Evolutionary conservation across 2,888 invertebrate species (phyloP).

Genomic region (Callyntrura guangdongensis): DNA sequence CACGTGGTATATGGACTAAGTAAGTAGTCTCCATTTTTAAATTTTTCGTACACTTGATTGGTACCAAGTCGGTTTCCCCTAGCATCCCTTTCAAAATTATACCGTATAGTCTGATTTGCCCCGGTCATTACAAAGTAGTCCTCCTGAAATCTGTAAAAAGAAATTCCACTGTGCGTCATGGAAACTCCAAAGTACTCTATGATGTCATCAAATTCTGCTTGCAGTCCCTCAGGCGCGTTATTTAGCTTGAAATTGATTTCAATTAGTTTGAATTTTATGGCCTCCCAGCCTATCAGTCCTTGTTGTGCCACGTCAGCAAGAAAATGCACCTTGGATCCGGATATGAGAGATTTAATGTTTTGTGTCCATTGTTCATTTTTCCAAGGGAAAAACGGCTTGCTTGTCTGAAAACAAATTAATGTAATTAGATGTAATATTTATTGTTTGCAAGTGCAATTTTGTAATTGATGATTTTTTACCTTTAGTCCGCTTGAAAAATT

Average conservation of each 20-base stretch:
- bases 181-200: slow-evolving; percentile 33
- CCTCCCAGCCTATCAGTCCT: not conserved
- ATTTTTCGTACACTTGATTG: slow-evolving; percentile 55
- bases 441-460: too few relatives aligned
- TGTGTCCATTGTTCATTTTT: not conserved
- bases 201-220: slow-evolving; percentile 6
- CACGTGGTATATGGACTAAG: slow-evolving; percentile 45
- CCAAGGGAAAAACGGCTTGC: slow-evolving; percentile 71
- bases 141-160: slow-evolving; percentile 40
- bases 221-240: not conserved
- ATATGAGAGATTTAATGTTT: slow-evolving; percentile 26
- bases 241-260: slow-evolving; percentile 60
- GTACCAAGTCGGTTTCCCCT: slow-evolving; percentile 29
- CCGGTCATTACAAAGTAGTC: slow-evolving; percentile 45
- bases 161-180: slow-evolving; percentile 68
- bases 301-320: slow-evolving; percentile 35
- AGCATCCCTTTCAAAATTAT: slow-evolving; percentile 57
- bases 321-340: slow-evolving; percentile 18
- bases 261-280: slow-evolving; percentile 62
- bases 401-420: not conserved
- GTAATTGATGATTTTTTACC: too few relatives aligned
- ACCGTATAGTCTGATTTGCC: not conserved
- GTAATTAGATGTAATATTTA: not conserved
- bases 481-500: slow-evolving; percentile 41
- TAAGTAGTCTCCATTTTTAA: slow-evolving; percentile 58